Evolutionary conservation across 2,888 invertebrate species (phyloP), one percentile per base, ranked within the genome.

Genomic region (Drosophila emarginata): DNA sequence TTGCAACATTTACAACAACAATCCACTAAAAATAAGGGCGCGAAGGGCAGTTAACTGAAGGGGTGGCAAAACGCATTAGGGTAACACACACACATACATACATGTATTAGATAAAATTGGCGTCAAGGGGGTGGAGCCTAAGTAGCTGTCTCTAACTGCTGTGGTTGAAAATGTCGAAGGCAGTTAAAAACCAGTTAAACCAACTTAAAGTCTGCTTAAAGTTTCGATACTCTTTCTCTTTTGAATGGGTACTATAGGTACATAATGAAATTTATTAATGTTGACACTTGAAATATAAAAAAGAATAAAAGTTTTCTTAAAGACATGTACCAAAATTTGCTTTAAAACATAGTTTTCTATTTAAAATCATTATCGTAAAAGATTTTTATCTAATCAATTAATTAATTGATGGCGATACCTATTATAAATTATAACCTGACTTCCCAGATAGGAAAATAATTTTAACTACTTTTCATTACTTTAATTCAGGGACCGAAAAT

Each of bases 1-100:
- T 78, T 80, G 77, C 74, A 75, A 67, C 72, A 69, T 81, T 78
- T 80, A 76, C 74, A 75, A 67, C 72, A 69, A 66, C 80, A 86
- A 74, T 45, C 45, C 45, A 45, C 69, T 58, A 15, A 21, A 32
- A 36, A 18, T 23, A 36, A 23, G 23, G n/a, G 50, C 9, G 18
- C 28, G 59, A 37, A 50, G 54, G 36, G 15, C 5, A 23, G 15
- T 9, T 51, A 71, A 66, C 50, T 50, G 37, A 15, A 64, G 26
- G 21, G 28, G 45, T 37, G 40, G 58, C 23, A 23, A 26, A 36
- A 52, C 56, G 40, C 67, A 45, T 50, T 11, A 61, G 26, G 28
- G 23, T 21, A 32, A 3, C 45, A 23, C 45, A 28, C n/a, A 21
- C 18, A 45, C 18, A 18, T 18, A 15, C 4, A 36, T 36, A 37